A percentile compares a stretch with the other conserved stretches of the same genome.
Evolutionary conservation across 1,140 invertebrate species (phyloP).

Genomic region (Calycopis cecrops): DNA sequence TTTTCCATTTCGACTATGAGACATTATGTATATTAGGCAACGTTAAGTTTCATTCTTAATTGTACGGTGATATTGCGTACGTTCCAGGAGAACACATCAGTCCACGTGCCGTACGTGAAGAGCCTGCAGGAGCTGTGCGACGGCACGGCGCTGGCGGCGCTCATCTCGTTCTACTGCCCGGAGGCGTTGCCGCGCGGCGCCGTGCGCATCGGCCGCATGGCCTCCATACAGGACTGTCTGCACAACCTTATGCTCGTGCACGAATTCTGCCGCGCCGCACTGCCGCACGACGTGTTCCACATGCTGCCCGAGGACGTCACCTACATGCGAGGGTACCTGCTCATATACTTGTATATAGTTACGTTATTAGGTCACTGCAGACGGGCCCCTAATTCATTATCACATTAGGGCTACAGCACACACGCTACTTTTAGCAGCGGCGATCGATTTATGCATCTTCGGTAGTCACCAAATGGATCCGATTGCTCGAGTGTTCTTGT

Average conservation of each 20-base stretch:
- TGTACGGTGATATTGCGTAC: neutral
- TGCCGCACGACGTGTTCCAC: conserved; percentile 95
- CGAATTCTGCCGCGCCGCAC: conserved; percentile 88
- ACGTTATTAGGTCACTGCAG: too few species aligned
- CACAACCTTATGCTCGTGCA: conserved; percentile 95
- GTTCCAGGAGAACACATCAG: conserved; percentile 51
- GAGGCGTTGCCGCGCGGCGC: conserved; percentile 86
- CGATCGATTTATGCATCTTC: too few species aligned
- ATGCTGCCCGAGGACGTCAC: conserved; percentile 97
- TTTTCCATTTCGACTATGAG: too few species aligned
- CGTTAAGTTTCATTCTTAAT: neutral
- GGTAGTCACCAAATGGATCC: too few species aligned
- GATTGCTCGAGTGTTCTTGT: too few species aligned
- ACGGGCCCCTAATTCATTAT: too few species aligned
- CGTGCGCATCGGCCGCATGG: conserved; percentile 83
- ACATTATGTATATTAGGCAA: too few species aligned
- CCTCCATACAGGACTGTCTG: conserved; percentile 86
- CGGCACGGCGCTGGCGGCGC: conserved; percentile 91
- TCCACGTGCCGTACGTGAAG: conserved; percentile 48
- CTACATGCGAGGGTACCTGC: conserved; percentile 90
- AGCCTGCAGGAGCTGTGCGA: conserved; percentile 87
- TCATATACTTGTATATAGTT: neutral
- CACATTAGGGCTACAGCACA: too few species aligned
- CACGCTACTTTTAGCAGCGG: too few species aligned
- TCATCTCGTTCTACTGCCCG: conserved; percentile 96